phyloP scores from a whole-genome alignment of 2,888 invertebrate species.

The Marasmarcha lunaedactyla region DNA sequence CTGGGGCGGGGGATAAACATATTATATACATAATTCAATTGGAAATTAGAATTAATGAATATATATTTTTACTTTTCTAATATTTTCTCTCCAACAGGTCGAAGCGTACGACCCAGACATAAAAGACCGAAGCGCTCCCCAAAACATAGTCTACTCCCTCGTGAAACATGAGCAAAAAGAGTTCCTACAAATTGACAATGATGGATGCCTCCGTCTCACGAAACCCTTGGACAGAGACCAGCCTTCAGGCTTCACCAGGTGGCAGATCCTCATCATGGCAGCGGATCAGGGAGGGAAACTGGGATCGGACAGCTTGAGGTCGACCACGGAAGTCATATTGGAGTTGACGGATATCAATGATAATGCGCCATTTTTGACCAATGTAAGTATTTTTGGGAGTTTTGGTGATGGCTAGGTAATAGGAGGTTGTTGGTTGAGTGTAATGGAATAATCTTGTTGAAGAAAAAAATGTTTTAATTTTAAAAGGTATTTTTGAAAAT shows the following conservation, averaged over 20 bases:
- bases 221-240: conserved; percentile 90
- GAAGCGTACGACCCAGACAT: conserved; percentile 90
- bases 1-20: too few species aligned
- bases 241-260: conserved; percentile 85
- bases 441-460: too few species aligned
- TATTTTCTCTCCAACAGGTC: conserved; percentile 39
- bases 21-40: too few species aligned
- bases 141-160: conserved; percentile 82
- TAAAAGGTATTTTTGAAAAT: too few species aligned
- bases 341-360: conserved; percentile 90
- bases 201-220: conserved; percentile 79
- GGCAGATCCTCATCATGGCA: conserved; percentile 82
- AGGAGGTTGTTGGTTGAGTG: too few species aligned
- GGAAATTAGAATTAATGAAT: too few species aligned
- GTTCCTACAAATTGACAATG: conserved; percentile 77
- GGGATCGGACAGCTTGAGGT: conserved; percentile 70
- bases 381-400: conserved; percentile 65
- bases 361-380: conserved; percentile 89
- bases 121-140: conserved; percentile 78
- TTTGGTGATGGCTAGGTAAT: too few species aligned
- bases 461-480: too few species aligned
- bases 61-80: too few species aligned
- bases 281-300: conserved; percentile 78
- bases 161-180: conserved; percentile 79
- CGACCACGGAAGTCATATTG: conserved; percentile 76